Evolutionary conservation across 2,888 invertebrate genomes (phyloP).

Genomic region (Penaeus monodon): DNA sequence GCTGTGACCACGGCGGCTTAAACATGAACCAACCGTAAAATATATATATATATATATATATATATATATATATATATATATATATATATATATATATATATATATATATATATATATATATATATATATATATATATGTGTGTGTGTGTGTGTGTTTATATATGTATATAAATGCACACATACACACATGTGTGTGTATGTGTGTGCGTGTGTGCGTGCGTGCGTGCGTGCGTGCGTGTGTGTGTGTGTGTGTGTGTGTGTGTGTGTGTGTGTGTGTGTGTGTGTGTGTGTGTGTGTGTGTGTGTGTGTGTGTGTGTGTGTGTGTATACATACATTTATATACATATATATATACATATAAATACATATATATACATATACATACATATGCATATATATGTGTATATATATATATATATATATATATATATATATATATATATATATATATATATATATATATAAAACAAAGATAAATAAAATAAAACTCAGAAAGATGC

Average conservation of each 20-base stretch:
- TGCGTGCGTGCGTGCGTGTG: slow-evolving; percentile 17
- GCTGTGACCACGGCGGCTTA: too few species aligned
- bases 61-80: neutral
- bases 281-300: slow-evolving; percentile 7
- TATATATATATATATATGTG: neutral
- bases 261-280: slow-evolving; percentile 26
- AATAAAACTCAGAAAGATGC: too few species aligned
- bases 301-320: neutral
- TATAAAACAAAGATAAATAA: too few species aligned
- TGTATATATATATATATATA: too few species aligned
- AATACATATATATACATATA: neutral
- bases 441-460: too few species aligned
- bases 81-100: neutral
- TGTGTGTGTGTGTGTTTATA: neutral
- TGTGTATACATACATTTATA: neutral
- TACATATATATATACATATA: neutral
- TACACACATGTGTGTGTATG: neutral
- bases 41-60: neutral
- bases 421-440: too few species aligned
- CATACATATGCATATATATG: neutral
- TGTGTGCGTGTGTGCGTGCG: neutral
- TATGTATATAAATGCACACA: neutral
- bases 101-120: neutral
- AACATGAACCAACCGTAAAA: too few species aligned
- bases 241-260: slow-evolving; percentile 27